phyloP scores from a whole-genome alignment of 2,888 invertebrate genomes.

The Acleris cristana region DNA sequence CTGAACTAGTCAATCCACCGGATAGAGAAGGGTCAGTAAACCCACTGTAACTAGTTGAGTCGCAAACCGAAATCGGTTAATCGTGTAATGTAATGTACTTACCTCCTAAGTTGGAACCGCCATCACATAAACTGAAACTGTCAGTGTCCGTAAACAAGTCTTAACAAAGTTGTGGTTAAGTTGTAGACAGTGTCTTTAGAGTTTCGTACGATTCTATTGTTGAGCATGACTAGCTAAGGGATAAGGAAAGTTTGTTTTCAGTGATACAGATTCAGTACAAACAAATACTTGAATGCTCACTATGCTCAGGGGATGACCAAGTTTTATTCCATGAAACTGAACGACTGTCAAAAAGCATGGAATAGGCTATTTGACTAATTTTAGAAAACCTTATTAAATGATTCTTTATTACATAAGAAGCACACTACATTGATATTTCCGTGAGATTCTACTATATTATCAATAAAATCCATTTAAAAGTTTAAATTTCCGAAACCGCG shows the following conservation, averaged over 20 bases:
- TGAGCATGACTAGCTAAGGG: slow-evolving; percentile 59
- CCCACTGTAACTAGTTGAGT: slow-evolving; percentile 54
- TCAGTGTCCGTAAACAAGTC: slow-evolving; percentile 74
- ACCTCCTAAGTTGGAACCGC: slow-evolving; percentile 61
- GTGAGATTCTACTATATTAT: too few species aligned
- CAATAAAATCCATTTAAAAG: too few species aligned
- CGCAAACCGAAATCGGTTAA: slow-evolving; percentile 61
- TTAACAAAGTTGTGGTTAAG: slow-evolving; percentile 76
- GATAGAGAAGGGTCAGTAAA: slow-evolving; percentile 47
- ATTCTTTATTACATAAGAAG: too few species aligned
- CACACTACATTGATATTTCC: too few species aligned
- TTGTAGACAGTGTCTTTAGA: slow-evolving; percentile 65
- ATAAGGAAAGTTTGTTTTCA: slow-evolving; percentile 11
- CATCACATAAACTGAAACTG: slow-evolving; percentile 73
- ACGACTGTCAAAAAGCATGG: too few species aligned
- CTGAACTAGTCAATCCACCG: slow-evolving; percentile 19
- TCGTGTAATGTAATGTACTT: slow-evolving; percentile 56
- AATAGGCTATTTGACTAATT: too few species aligned
- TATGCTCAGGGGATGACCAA: too few species aligned
- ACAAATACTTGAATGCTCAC: background rate
- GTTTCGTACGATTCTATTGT: slow-evolving; percentile 64
- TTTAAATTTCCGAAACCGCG: too few species aligned
- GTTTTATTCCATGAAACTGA: too few species aligned
- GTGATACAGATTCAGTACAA: background rate
- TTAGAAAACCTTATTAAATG: too few species aligned